Evolutionary conservation across 2,797 vertebrate genomes (phyloP).

Genomic region (Cossypha niveicapilla): DNA sequence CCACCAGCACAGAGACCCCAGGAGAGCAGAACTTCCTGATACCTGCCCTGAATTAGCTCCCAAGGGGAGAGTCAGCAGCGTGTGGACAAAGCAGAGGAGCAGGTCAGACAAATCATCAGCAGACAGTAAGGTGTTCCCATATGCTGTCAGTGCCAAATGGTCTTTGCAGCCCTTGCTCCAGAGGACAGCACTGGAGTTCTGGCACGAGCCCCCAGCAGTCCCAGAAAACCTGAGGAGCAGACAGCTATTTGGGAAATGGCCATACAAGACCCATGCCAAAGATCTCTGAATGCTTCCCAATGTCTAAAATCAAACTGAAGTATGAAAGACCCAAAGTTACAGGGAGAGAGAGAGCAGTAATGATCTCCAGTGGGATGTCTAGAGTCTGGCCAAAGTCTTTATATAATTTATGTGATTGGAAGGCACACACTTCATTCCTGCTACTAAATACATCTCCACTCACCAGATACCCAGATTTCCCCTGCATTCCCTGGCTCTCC

Average conservation of each 20-base stretch:
- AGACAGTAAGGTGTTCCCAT: not conserved
- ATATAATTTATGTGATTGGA: not conserved
- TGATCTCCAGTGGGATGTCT: not conserved
- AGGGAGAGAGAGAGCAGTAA: not conserved
- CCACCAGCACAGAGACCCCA: not conserved
- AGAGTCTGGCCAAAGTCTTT: not conserved
- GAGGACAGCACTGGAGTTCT: not conserved
- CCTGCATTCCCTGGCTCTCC: not conserved
- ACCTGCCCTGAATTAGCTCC: not conserved
- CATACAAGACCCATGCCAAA: not conserved
- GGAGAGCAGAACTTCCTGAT: not conserved
- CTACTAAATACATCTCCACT: not conserved
- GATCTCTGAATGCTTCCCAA: not conserved
- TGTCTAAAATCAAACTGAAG: not conserved
- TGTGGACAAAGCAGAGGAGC: not conserved
- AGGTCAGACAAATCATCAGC: not conserved
- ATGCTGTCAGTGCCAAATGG: not conserved
- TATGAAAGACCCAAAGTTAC: not conserved
- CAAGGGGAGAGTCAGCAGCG: not conserved
- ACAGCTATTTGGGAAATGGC: not conserved
- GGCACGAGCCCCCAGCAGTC: not conserved
- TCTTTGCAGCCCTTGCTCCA: not conserved
- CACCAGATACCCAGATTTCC: not conserved
- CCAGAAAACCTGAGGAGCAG: not conserved
- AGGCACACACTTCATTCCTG: not conserved